A percentile compares a stretch with the other conserved stretches of the same genome.
phyloP scores from a whole-genome alignment of 1,140 invertebrate species.

The Drosophila lini region DNA sequence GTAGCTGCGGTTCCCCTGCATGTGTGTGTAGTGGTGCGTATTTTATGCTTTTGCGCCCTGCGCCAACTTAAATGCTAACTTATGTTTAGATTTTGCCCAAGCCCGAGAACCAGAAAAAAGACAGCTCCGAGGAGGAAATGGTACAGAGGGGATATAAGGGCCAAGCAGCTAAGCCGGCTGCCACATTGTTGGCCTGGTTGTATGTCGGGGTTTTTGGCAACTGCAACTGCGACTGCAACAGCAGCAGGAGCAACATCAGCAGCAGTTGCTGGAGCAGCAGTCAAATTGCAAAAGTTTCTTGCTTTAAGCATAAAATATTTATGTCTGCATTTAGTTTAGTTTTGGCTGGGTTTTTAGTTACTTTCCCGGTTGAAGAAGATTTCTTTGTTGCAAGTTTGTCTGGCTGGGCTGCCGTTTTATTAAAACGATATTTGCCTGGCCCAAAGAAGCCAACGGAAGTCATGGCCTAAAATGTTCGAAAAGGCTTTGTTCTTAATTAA shows the following conservation, averaged over 20 bases:
- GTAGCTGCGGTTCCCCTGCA: slow-evolving; percentile 31
- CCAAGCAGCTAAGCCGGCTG: slow-evolving; percentile 57
- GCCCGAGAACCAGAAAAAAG: slow-evolving; percentile 55
- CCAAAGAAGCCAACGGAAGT: slow-evolving; percentile 27
- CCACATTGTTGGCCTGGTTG: slow-evolving; percentile 67
- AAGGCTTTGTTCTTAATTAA: slow-evolving; percentile 40
- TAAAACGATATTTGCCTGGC: slow-evolving; percentile 67
- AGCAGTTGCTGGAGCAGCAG: slow-evolving; percentile 45
- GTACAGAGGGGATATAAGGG: not conserved
- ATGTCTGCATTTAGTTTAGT: slow-evolving; percentile 81
- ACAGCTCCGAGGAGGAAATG: not conserved
- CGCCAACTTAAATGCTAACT: slow-evolving; percentile 80
- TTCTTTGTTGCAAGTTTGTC: slow-evolving; percentile 69
- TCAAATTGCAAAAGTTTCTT: slow-evolving; percentile 82
- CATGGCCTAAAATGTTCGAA: slow-evolving; percentile 26
- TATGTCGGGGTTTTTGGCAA: slow-evolving; percentile 61
- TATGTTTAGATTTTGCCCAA: slow-evolving; percentile 75
- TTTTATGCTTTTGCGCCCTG: slow-evolving; percentile 79
- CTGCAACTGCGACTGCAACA: slow-evolving; percentile 49
- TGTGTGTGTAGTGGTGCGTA: slow-evolving; percentile 68
- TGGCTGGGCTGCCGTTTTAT: slow-evolving; percentile 62
- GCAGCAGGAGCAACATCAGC: slow-evolving; percentile 30
- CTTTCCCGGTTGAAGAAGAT: slow-evolving; percentile 62
- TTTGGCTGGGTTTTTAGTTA: slow-evolving; percentile 72
- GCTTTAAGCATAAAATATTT: slow-evolving; percentile 82